Percentiles rank a stretch among this genome's conserved stretches.
These are phyloP conservation scores for Hyaena hyaena DNA, from an alignment of 2,113 vertebrate species.

Conservation along the genomic window DNA sequence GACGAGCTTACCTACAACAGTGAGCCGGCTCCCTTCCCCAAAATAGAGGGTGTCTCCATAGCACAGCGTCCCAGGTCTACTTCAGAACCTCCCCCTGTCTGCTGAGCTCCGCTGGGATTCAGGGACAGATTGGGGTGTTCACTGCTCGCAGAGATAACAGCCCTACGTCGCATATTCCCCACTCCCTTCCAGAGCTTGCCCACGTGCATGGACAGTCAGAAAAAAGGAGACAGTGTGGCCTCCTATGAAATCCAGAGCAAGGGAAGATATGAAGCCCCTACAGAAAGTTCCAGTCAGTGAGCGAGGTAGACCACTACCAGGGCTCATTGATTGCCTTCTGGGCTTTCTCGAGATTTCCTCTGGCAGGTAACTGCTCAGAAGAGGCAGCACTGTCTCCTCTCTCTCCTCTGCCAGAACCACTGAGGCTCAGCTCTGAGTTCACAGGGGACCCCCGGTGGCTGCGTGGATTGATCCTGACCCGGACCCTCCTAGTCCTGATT, in stretches of 20 bases:
- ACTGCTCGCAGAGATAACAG: background rate
- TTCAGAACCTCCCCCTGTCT: conserved; percentile 42
- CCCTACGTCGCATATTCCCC: fast-evolving
- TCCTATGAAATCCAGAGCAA: background rate
- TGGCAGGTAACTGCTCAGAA: background rate
- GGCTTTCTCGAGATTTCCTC: background rate
- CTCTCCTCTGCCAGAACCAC: background rate
- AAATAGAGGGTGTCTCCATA: conserved; percentile 40
- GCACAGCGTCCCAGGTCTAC: conserved; percentile 27
- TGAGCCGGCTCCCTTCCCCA: conserved; percentile 65
- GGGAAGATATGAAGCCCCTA: background rate
- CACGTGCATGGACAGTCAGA: background rate
- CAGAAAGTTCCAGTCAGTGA: background rate
- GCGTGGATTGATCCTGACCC: too few relatives aligned
- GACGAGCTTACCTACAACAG: conserved; percentile 72
- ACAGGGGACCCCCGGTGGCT: background rate
- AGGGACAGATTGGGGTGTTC: background rate
- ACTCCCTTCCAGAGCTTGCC: background rate
- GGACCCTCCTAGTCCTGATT: background rate
- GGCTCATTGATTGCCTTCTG: background rate
- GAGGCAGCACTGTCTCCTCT: too few relatives aligned
- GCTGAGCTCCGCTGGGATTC: background rate
- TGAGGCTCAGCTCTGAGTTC: background rate
- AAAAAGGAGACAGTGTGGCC: background rate
- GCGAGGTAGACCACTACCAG: fast-evolving